These are phyloP conservation scores for Ophion obscuratus DNA, from an alignment of 2,888 invertebrate genomes.

Conservation along the genomic window DNA sequence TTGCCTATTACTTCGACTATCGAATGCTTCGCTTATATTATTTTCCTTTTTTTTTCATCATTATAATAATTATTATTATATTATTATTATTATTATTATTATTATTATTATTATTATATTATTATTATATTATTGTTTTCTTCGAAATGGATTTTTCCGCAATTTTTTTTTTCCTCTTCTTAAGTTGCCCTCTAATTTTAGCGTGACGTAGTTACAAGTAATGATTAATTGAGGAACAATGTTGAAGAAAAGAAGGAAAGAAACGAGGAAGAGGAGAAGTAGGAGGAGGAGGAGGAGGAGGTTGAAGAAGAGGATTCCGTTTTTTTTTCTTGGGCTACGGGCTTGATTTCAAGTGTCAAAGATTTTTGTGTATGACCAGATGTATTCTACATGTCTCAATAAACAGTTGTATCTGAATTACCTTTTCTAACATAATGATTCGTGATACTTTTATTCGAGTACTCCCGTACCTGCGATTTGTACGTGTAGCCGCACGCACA, in stretches of 20 bases:
- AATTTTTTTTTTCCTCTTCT: conserved; percentile 72
- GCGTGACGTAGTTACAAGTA: conserved; percentile 83
- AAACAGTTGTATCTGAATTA: conserved; percentile 89
- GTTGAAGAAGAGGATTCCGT: conserved; percentile 79
- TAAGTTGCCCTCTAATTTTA: conserved; percentile 81
- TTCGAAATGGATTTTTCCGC: conserved; percentile 74
- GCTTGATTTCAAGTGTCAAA: conserved; percentile 84
- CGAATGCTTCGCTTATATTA: conserved; percentile 80
- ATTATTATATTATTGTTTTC: conserved; percentile 47
- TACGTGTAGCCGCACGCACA: neutral
- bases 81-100: conserved; percentile 18
- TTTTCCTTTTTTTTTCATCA: conserved; percentile 69
- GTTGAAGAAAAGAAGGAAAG: conserved; percentile 62
- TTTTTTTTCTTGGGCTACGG: conserved; percentile 83
- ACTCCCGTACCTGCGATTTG: neutral
- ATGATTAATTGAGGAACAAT: conserved; percentile 77
- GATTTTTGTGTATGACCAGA: conserved; percentile 85
- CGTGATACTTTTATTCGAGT: conserved; percentile 8
- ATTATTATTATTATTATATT: conserved; percentile 22
- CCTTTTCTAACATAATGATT: conserved; percentile 80
- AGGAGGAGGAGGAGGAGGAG: conserved; percentile 61
- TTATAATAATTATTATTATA: conserved; percentile 14
- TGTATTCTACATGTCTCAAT: conserved; percentile 87
- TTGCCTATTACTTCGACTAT: conserved; percentile 77
- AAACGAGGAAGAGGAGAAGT: conserved; percentile 66